phyloP scores from a whole-genome alignment of 2,888 invertebrate genomes.

The Aproaerema taeniolella region DNA sequence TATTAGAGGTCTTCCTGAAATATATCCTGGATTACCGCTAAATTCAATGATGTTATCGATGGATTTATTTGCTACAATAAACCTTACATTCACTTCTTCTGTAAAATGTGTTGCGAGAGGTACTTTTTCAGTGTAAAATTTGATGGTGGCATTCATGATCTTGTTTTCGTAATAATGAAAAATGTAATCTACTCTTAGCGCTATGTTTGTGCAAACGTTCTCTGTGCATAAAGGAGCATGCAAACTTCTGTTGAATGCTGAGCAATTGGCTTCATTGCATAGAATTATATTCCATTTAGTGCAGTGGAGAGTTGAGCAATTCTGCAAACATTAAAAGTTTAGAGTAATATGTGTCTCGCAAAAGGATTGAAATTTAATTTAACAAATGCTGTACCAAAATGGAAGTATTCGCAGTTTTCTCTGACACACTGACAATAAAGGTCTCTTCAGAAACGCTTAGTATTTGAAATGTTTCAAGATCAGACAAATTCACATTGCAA shows the following conservation, averaged over 20 bases:
- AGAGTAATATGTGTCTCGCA: neutral
- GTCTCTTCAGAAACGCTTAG: slow-evolving; percentile 39
- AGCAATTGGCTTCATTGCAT: slow-evolving; percentile 42
- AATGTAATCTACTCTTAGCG: slow-evolving; percentile 46
- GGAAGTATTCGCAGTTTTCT: slow-evolving; percentile 39
- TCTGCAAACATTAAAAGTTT: too few relatives aligned
- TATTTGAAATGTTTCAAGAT: slow-evolving; percentile 57
- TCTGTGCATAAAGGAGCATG: slow-evolving; percentile 52
- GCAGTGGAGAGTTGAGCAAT: slow-evolving; percentile 54
- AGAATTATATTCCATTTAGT: slow-evolving; percentile 50
- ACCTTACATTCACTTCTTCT: slow-evolving; percentile 46
- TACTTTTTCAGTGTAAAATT: slow-evolving; percentile 40
- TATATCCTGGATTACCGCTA: slow-evolving; percentile 89
- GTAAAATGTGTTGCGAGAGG: slow-evolving; percentile 33
- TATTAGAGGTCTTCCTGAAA: slow-evolving; percentile 80
- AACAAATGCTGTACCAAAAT: slow-evolving; percentile 39
- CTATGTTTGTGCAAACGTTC: slow-evolving; percentile 45
- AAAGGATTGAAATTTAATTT: neutral
- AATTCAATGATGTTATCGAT: slow-evolving; percentile 39
- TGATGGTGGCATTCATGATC: slow-evolving; percentile 50
- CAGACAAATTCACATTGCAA: slow-evolving; percentile 50
- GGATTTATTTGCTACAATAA: slow-evolving; percentile 44
- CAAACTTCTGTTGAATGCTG: slow-evolving; percentile 38
- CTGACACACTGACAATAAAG: slow-evolving; percentile 44
- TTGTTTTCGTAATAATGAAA: slow-evolving; percentile 49